These are phyloP conservation scores for Drosophila burlai DNA, from an alignment of 1,140 invertebrate species.

Conservation along the genomic window DNA sequence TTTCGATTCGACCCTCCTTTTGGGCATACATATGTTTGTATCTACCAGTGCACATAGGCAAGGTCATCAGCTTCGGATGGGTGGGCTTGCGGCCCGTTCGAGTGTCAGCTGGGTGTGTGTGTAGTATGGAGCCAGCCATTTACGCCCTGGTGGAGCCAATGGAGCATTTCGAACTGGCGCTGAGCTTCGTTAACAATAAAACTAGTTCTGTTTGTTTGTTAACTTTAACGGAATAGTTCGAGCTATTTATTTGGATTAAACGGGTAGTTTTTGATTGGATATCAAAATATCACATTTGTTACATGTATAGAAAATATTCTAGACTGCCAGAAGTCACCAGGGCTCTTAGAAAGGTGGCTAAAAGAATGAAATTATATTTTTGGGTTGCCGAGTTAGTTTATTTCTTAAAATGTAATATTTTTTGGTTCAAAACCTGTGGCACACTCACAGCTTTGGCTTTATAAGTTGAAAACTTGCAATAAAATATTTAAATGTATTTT, in stretches of 20 bases:
- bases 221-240: background rate
- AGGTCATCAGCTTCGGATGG: conserved; percentile 48
- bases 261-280: background rate
- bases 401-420: too few species aligned
- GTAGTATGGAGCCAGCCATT: conserved; percentile 3
- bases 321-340: too few species aligned
- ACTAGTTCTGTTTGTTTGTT: conserved; percentile 11
- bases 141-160: conserved; percentile 35
- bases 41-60: conserved; percentile 36
- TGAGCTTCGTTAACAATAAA: conserved; percentile 12
- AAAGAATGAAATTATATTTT: too few species aligned
- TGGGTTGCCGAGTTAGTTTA: too few species aligned
- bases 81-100: conserved; percentile 23
- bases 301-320: background rate
- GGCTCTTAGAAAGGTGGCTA: too few species aligned
- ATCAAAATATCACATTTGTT: background rate
- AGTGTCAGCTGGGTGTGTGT: conserved; percentile 32
- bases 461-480: too few species aligned
- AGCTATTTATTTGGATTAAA: background rate
- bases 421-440: too few species aligned
- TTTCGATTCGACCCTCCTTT: conserved; percentile 29
- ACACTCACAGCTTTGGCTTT: too few species aligned
- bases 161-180: conserved; percentile 37
- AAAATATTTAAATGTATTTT: too few species aligned
- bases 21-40: conserved; percentile 10